A percentile compares a stretch with the other conserved stretches of the same genome.
These are phyloP conservation scores for Prietella phreatophila DNA, from an alignment of 2,113 vertebrate genomes.

Conservation along the genomic window DNA sequence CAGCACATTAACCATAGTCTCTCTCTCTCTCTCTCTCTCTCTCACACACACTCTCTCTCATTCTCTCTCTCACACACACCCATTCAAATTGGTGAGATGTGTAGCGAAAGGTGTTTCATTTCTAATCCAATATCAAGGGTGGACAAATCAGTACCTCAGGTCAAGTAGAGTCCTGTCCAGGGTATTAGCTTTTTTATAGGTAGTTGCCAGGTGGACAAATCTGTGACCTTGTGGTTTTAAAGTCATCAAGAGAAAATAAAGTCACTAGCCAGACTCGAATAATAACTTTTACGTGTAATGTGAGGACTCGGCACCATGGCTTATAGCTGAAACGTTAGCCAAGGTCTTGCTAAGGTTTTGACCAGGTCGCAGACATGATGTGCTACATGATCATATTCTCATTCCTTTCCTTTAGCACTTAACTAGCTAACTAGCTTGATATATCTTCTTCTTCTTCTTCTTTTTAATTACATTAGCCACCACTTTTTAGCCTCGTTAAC, in stretches of 20 bases:
- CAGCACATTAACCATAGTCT: no score
- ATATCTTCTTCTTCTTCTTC: background rate
- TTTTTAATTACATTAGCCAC: no score
- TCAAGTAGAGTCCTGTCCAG: background rate
- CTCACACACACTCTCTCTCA: no score
- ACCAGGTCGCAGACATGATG: background rate
- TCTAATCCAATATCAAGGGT: background rate
- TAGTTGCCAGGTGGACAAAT: background rate
- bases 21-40: no score
- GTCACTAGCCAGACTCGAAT: background rate
- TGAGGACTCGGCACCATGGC: background rate
- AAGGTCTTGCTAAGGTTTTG: background rate
- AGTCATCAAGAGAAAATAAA: background rate
- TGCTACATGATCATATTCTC: background rate
- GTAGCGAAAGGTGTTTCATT: no score
- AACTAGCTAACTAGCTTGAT: background rate
- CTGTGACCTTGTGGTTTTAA: background rate
- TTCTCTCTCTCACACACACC: no score
- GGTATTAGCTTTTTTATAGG: background rate
- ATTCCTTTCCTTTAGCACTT: background rate
- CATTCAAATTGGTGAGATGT: no score
- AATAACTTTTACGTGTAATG: background rate
- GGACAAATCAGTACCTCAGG: background rate
- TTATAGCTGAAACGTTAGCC: no score
- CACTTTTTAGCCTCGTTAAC: no score